Evolutionary conservation across 2,888 invertebrate species (phyloP).

Genomic region (Caenorhabditis angaria): DNA sequence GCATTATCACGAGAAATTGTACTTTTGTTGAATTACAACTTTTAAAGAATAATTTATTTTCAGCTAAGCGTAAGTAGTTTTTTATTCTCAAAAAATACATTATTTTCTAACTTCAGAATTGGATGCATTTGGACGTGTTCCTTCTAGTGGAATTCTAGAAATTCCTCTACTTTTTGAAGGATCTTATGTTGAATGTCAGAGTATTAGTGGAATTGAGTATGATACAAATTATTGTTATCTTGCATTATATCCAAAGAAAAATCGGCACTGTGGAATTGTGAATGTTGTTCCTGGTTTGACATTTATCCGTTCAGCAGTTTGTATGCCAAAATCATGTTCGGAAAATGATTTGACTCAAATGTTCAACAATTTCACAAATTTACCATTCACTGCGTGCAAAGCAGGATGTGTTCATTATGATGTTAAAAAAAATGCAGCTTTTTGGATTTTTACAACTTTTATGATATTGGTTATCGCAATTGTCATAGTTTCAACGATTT

Average conservation of each 20-base stretch:
- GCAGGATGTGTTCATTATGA: slow-evolving; percentile 21
- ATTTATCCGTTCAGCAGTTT: slow-evolving; percentile 18
- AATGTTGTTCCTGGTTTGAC: too few relatives aligned
- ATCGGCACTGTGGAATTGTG: slow-evolving; percentile 10
- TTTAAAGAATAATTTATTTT: slow-evolving; percentile 24
- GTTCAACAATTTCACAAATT: slow-evolving; percentile 21
- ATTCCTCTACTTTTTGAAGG: slow-evolving; percentile 24
- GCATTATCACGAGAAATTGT: slow-evolving; percentile 16
- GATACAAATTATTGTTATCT: slow-evolving; percentile 41
- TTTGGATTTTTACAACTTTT: slow-evolving; percentile 34
- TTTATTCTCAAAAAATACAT: background rate
- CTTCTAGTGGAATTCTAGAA: slow-evolving; percentile 33
- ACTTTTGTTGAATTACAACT: slow-evolving; percentile 13
- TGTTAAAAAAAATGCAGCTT: slow-evolving; percentile 23
- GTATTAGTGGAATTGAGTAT: slow-evolving; percentile 30
- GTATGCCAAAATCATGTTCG: slow-evolving; percentile 28
- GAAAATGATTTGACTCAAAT: slow-evolving; percentile 24
- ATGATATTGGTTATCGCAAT: slow-evolving; percentile 18
- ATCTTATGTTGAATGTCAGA: too few relatives aligned
- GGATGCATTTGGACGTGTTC: slow-evolving; percentile 36
- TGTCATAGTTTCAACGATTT: slow-evolving; percentile 14
- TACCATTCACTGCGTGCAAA: slow-evolving; percentile 22
- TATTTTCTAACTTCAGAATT: slow-evolving; percentile 28
- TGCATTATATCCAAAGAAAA: slow-evolving; percentile 5
- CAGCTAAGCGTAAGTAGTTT: slow-evolving; percentile 22